Conservation (phyloP, 2,888 invertebrate genomes). For the Amaurobius ferox region DNA sequence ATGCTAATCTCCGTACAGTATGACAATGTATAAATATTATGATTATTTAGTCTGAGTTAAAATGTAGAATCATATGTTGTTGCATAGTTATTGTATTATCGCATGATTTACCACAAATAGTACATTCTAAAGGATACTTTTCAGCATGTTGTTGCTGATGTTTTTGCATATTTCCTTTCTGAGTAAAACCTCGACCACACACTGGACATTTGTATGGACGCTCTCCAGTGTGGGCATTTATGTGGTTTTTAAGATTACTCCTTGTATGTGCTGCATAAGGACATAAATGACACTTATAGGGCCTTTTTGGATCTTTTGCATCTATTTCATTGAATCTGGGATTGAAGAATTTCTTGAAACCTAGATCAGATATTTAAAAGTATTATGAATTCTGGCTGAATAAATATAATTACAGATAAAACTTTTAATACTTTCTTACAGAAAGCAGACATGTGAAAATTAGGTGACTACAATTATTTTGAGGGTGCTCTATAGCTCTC, state of each 20-base stretch:
- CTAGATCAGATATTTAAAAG: too few species aligned
- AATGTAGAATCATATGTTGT: constrained; percentile 53
- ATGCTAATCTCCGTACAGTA: too few species aligned
- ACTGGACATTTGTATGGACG: constrained; percentile 64
- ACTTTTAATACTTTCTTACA: too few species aligned
- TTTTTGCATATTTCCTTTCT: constrained; percentile 66
- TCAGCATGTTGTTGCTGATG: constrained; percentile 62
- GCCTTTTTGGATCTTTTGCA: constrained; percentile 50
- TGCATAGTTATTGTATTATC: constrained; percentile 54
- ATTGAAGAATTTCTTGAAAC: constrained; percentile 12
- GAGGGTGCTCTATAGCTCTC: too few species aligned
- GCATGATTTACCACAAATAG: constrained; percentile 45
- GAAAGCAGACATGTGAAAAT: too few species aligned
- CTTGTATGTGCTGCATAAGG: constrained; percentile 62
- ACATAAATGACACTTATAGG: constrained; percentile 66
- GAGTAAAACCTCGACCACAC: constrained; percentile 62
- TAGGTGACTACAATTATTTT: too few species aligned
- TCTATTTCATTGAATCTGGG: constrained; percentile 52
- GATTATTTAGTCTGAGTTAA: neutral
- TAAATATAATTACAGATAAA: too few species aligned
- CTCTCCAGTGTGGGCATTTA: constrained; percentile 67
- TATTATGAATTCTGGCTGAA: too few species aligned
- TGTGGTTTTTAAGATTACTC: constrained; percentile 62
- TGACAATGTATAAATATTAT: too few species aligned
- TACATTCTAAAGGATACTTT: constrained; percentile 51